Evolutionary conservation across 2,797 vertebrate genomes (phyloP).

Genomic region (Chelonia mydas): DNA sequence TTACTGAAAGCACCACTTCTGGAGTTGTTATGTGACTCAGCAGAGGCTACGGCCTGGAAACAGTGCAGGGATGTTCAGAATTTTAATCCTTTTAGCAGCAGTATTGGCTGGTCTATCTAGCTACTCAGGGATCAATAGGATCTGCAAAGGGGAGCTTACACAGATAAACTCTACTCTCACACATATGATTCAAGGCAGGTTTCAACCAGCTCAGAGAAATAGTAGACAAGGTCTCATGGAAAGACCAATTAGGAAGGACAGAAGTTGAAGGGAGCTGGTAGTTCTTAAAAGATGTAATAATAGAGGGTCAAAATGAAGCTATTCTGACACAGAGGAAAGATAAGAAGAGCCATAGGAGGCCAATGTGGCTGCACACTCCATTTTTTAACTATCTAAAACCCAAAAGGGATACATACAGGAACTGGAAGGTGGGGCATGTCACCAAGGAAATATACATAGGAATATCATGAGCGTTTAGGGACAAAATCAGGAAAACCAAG

Average conservation of each 20-base stretch:
- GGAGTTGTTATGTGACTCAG: neutral
- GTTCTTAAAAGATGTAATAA: neutral
- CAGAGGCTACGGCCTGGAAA: slow-evolving; percentile 55
- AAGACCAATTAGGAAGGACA: neutral
- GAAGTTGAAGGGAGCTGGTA: neutral
- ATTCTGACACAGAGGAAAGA: neutral
- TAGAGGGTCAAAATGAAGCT: neutral
- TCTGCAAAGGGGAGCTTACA: slow-evolving; percentile 62
- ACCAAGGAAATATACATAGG: neutral
- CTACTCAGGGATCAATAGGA: slow-evolving; percentile 63
- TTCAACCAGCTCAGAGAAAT: neutral
- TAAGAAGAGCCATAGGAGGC: neutral
- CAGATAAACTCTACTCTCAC: slow-evolving; percentile 57
- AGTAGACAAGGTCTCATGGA: neutral
- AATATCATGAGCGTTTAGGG: neutral
- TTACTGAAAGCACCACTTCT: neutral
- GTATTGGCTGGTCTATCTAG: slow-evolving; percentile 69
- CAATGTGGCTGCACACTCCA: neutral
- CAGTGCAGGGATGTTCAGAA: slow-evolving; percentile 60
- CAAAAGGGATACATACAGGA: neutral
- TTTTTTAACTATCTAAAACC: neutral
- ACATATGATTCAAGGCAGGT: neutral
- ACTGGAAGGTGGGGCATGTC: neutral
- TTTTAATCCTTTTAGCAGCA: slow-evolving; percentile 68
- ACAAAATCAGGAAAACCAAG: neutral